phyloP scores from a whole-genome alignment of 2,888 invertebrate genomes.

The Mesochorus sp. region DNA sequence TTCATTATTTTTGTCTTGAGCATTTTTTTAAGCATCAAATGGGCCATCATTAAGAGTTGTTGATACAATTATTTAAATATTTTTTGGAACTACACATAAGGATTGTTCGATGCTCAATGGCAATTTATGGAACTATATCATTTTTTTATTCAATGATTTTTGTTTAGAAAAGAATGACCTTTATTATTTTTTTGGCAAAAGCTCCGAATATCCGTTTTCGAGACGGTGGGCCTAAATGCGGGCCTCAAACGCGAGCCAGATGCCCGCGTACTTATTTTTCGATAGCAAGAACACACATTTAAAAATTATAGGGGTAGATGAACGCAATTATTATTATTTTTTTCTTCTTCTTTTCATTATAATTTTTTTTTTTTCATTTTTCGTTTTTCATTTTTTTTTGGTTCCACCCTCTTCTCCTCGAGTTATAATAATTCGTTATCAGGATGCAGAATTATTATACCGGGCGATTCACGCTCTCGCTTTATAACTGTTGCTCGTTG shows the following conservation, averaged over 20 bases:
- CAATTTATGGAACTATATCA: background rate
- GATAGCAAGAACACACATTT: constrained; percentile 77
- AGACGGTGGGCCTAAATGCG: constrained; percentile 42
- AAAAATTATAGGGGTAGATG: constrained; percentile 73
- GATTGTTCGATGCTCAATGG: constrained; percentile 33
- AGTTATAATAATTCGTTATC: constrained; percentile 34
- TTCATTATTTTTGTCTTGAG: constrained; percentile 40
- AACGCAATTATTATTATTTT: constrained; percentile 66
- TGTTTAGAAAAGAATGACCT: background rate
- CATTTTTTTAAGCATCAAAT: constrained; percentile 41
- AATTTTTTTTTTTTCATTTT: constrained; percentile 40
- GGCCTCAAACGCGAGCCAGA: constrained; percentile 55
- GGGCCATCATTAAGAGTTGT: constrained; percentile 16
- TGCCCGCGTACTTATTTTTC: constrained; percentile 69
- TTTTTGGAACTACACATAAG: constrained; percentile 24
- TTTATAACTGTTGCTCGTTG: constrained; percentile 54
- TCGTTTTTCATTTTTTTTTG: constrained; percentile 28
- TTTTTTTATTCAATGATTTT: background rate
- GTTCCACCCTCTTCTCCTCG: constrained; percentile 21
- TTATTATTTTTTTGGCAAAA: constrained; percentile 41
- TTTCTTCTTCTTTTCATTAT: constrained; percentile 48
- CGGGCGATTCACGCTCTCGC: constrained; percentile 46
- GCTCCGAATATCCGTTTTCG: constrained; percentile 44
- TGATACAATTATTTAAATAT: constrained; percentile 7
- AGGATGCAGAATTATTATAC: constrained; percentile 38